These are phyloP conservation scores for Clamator glandarius DNA, from an alignment of 2,797 vertebrate genomes.

Conservation along the genomic window DNA sequence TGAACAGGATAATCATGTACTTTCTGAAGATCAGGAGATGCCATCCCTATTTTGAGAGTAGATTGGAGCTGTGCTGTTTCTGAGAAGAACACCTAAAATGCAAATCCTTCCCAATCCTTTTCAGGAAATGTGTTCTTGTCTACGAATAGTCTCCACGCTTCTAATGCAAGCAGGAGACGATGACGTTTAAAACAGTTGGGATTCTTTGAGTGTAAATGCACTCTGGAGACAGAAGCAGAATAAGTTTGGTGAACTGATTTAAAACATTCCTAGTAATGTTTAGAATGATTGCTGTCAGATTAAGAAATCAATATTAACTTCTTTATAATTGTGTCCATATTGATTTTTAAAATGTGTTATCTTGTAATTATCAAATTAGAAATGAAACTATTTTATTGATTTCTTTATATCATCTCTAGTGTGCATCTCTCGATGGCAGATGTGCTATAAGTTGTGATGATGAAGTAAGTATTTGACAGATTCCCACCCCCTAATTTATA, in stretches of 20 bases:
- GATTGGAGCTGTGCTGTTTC: neutral
- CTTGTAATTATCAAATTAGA: neutral
- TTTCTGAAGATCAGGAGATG: neutral
- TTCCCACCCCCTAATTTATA: neutral
- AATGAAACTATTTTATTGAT: neutral
- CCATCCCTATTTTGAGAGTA: neutral
- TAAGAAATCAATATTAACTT: neutral
- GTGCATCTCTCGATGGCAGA: constrained; percentile 92
- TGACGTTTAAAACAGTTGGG: neutral
- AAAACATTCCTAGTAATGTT: neutral
- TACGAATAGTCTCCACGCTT: neutral
- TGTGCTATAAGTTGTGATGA: constrained; percentile 97
- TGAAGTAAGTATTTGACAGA: constrained; percentile 82
- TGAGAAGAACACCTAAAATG: neutral
- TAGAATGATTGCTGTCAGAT: neutral
- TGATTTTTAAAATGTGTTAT: neutral
- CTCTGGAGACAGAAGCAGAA: neutral
- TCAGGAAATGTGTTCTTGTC: neutral
- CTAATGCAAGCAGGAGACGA: neutral
- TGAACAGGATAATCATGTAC: neutral
- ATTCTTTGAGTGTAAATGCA: neutral
- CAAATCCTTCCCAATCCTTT: neutral
- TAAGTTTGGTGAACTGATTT: neutral
- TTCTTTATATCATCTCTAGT: constrained; percentile 75
- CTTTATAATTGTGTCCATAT: neutral